Conservation (phyloP, 2,888 invertebrate species). For the Tenthredo scrophulariae region DNA sequence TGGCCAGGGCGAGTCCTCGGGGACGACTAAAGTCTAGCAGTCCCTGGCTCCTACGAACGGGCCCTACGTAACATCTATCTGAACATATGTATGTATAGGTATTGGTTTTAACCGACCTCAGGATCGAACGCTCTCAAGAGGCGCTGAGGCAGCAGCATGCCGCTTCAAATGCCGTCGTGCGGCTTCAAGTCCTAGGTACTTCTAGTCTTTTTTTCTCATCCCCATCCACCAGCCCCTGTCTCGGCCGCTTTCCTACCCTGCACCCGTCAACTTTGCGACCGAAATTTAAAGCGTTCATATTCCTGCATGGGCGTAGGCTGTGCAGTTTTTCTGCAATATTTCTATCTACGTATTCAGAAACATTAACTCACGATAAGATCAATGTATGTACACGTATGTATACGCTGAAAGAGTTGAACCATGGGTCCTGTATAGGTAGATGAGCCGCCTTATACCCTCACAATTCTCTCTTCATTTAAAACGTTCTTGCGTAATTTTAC, state of each 20-base stretch:
- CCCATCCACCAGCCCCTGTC: neutral
- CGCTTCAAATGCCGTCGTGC: slow-evolving; percentile 32
- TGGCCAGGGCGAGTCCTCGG: neutral
- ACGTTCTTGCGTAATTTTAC: neutral
- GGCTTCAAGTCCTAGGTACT: slow-evolving; percentile 44
- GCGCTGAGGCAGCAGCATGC: slow-evolving; percentile 49
- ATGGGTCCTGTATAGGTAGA: neutral
- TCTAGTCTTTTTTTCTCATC: slow-evolving; percentile 36
- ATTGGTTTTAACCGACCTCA: slow-evolving; percentile 36
- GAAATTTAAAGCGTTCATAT: neutral
- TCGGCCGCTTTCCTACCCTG: neutral
- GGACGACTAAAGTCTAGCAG: slow-evolving; percentile 13
- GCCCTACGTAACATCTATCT: neutral
- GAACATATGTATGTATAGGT: slow-evolving; percentile 12
- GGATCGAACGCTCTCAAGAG: slow-evolving; percentile 42
- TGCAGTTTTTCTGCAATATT: neutral
- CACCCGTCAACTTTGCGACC: slow-evolving; percentile 12
- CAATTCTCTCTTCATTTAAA: neutral
- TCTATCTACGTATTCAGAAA: neutral
- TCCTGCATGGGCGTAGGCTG: neutral
- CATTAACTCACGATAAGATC: neutral
- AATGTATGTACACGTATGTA: neutral
- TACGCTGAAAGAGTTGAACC: neutral
- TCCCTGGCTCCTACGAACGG: neutral
- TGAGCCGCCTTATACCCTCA: neutral